Conservation (phyloP, 2,797 vertebrate species). For the Anabacerthia variegaticeps region DNA sequence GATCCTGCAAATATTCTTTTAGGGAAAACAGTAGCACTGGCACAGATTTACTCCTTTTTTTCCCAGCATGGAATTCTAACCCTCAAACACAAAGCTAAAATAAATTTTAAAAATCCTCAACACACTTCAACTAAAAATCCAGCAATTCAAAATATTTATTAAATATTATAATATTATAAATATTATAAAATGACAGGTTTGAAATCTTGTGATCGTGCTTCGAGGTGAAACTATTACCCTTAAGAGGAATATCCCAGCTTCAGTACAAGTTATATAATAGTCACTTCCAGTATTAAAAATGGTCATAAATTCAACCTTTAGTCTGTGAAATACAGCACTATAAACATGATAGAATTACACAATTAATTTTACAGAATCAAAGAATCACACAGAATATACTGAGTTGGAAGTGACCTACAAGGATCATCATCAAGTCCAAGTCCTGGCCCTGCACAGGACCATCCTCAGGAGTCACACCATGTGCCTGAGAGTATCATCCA, state of each 20-base stretch:
- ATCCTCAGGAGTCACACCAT: background rate
- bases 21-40: background rate
- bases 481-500: background rate
- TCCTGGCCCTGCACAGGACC: background rate
- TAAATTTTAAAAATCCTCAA: background rate
- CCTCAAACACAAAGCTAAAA: background rate
- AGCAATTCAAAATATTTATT: background rate
- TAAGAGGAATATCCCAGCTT: background rate
- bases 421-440: background rate
- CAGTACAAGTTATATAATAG: background rate
- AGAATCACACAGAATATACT: background rate
- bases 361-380: background rate
- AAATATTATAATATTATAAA: too few species aligned
- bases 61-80: background rate
- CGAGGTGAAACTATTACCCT: background rate
- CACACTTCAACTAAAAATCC: background rate
- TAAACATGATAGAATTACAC: background rate
- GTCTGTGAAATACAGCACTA: background rate
- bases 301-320: background rate
- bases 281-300: background rate
- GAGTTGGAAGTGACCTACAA: background rate
- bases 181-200: background rate
- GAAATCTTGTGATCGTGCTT: background rate
- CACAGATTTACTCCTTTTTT: background rate
- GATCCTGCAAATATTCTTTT: background rate